Percentiles rank a stretch among this genome's conserved stretches.
These are phyloP conservation scores for Probosciger aterrimus DNA, from an alignment of 2,113 vertebrate genomes.

Conservation along the genomic window DNA sequence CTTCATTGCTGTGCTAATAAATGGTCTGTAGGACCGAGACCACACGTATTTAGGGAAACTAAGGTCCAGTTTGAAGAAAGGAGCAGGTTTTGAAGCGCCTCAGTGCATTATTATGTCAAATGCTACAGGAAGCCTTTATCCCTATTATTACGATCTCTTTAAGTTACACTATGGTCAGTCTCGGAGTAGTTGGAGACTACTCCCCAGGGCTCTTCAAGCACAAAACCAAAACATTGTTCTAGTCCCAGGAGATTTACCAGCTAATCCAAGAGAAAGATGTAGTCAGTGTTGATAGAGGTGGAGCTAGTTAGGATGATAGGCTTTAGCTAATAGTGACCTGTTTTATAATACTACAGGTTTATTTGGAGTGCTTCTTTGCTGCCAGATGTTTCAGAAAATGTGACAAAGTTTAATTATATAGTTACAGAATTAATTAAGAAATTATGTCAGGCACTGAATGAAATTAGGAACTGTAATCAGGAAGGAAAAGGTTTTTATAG, in stretches of 20 bases:
- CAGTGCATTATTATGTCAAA: background rate
- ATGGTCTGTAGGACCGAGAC: background rate
- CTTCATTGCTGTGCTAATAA: background rate
- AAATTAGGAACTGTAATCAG: slow-evolving; percentile 23
- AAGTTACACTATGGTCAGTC: background rate
- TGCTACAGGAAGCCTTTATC: background rate
- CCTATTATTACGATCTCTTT: background rate
- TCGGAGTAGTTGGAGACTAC: background rate
- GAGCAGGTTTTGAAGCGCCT: background rate
- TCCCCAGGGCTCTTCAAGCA: background rate
- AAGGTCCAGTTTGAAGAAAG: background rate
- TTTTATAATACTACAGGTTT: background rate
- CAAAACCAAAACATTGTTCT: background rate
- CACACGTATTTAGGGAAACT: background rate
- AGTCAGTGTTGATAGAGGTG: accelerated
- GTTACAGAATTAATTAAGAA: slow-evolving; percentile 17
- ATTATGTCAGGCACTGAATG: background rate
- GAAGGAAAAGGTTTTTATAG: background rate
- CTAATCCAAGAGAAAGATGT: background rate
- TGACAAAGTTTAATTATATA: background rate
- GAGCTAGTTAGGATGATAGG: background rate
- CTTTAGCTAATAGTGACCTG: background rate
- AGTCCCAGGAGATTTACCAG: background rate
- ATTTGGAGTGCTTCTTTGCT: background rate
- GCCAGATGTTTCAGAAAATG: slow-evolving; percentile 11